Percentiles rank a stretch among this genome's conserved stretches.
Evolutionary conservation across 1,140 invertebrate genomes (phyloP).

Genomic region (Hyphantria cunea): DNA sequence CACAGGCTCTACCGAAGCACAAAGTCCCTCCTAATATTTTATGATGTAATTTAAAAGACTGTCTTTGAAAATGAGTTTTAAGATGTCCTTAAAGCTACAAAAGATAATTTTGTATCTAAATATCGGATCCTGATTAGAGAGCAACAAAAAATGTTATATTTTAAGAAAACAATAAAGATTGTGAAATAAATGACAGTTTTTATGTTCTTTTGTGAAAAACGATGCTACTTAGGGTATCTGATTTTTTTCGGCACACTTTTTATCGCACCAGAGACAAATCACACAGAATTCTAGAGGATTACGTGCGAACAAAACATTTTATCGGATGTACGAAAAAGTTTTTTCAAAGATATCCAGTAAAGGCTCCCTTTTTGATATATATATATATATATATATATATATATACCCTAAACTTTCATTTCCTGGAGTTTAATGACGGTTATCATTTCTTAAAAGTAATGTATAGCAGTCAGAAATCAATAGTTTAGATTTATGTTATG

Average conservation of each 20-base stretch:
- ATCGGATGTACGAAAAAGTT: conserved; percentile 54
- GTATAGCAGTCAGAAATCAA: not conserved
- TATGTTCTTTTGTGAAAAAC: conserved; percentile 7
- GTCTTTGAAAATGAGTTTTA: no score
- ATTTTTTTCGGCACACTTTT: conserved; percentile 28
- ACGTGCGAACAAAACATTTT: conserved; percentile 67
- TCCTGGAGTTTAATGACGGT: conserved; percentile 57
- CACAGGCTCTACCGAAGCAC: conserved; percentile 45
- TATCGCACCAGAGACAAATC: conserved; percentile 59
- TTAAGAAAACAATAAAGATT: conserved; percentile 4
- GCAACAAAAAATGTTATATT: conserved; percentile 5
- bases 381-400: no score
- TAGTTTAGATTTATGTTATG: no score
- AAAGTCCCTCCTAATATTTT: conserved; percentile 56
- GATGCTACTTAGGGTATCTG: conserved; percentile 30
- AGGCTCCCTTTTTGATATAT: conserved; percentile 58
- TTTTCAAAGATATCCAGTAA: conserved; percentile 61
- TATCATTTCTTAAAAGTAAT: conserved; percentile 43
- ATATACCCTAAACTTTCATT: conserved; percentile 66
- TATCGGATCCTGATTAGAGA: conserved; percentile 15
- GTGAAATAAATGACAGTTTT: not conserved
- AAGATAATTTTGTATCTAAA: conserved; percentile 31
- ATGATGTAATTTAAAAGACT: conserved; percentile 59
- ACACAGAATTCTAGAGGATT: conserved; percentile 58
- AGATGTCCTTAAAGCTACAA: conserved; percentile 35